Percentiles rank a stretch among this genome's conserved stretches.
Conservation (phyloP, 2,797 vertebrate species). For the Ceyx erithaca region DNA sequence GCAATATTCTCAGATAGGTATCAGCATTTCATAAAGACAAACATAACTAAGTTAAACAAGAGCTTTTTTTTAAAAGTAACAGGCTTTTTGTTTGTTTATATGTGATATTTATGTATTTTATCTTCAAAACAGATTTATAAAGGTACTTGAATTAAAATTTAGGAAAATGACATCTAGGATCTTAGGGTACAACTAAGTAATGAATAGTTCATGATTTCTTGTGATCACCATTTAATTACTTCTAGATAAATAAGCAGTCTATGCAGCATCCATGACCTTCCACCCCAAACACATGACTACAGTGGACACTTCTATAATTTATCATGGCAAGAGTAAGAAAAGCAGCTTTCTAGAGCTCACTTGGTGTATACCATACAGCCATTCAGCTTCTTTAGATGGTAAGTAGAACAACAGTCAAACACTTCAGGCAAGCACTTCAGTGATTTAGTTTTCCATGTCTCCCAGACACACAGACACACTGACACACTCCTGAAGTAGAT, state of each 20-base stretch:
- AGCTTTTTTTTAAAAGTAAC: not conserved
- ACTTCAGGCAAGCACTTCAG: not conserved
- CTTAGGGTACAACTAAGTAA: not conserved
- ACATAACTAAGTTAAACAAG: not conserved
- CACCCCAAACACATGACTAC: not conserved
- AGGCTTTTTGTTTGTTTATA: not conserved
- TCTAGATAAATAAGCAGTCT: not conserved
- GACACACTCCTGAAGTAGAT: not conserved
- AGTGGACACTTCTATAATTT: not conserved
- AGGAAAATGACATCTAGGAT: not conserved
- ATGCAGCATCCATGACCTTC: not conserved
- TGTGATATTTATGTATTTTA: not conserved
- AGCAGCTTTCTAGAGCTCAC: not conserved
- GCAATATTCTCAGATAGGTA: not conserved
- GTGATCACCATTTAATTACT: not conserved
- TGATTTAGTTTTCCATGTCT: not conserved
- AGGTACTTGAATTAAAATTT: not conserved
- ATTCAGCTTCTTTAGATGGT: not conserved
- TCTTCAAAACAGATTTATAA: not conserved
- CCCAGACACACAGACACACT: not conserved
- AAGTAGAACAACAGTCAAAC: not conserved
- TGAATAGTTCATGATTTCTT: not conserved
- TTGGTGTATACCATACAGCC: not conserved
- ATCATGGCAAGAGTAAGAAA: not conserved
- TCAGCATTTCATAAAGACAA: not conserved